Percentiles rank a stretch among this genome's conserved stretches.
These are phyloP conservation scores for Holacanthella duospinosa DNA, from an alignment of 2,888 invertebrate genomes.

Conservation along the genomic window DNA sequence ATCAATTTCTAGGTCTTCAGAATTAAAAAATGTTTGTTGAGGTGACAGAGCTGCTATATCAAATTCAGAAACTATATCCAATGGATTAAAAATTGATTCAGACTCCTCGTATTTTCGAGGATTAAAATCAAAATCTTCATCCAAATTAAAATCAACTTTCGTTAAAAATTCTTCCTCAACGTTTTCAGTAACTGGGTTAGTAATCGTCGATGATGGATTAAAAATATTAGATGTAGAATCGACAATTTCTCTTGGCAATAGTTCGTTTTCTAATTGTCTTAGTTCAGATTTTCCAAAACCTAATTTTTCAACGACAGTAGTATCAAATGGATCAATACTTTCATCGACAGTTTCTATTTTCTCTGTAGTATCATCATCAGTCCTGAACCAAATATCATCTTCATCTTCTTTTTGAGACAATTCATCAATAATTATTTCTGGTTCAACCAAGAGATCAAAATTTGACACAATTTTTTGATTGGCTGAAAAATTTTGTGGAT, in stretches of 20 bases:
- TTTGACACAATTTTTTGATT: constrained; percentile 51
- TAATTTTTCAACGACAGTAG: constrained; percentile 60
- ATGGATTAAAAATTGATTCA: constrained; percentile 16
- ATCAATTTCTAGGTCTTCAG: constrained; percentile 51
- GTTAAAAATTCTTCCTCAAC: not conserved
- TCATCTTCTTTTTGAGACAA: constrained; percentile 42
- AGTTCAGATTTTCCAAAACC: constrained; percentile 67
- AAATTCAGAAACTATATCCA: constrained; percentile 15
- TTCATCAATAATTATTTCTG: constrained; percentile 50
- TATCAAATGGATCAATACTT: constrained; percentile 73
- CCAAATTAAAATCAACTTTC: not conserved
- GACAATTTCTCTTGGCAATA: too few relatives aligned
- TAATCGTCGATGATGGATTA: constrained; percentile 43
- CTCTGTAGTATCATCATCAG: not conserved
- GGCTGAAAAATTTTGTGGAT: constrained; percentile 3
- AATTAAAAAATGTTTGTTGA: constrained; percentile 16
- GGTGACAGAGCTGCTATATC: constrained; percentile 17
- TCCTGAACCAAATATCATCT: constrained; percentile 17
- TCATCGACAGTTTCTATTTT: constrained; percentile 42
- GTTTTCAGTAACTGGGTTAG: not conserved
- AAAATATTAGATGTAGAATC: constrained; percentile 49
- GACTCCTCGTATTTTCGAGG: constrained; percentile 28
- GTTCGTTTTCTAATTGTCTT: constrained; percentile 65
- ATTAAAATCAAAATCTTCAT: constrained; percentile 35
- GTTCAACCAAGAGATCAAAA: constrained; percentile 5